Conservation (phyloP, 1,140 invertebrate genomes). For the Drosophila repleta region DNA sequence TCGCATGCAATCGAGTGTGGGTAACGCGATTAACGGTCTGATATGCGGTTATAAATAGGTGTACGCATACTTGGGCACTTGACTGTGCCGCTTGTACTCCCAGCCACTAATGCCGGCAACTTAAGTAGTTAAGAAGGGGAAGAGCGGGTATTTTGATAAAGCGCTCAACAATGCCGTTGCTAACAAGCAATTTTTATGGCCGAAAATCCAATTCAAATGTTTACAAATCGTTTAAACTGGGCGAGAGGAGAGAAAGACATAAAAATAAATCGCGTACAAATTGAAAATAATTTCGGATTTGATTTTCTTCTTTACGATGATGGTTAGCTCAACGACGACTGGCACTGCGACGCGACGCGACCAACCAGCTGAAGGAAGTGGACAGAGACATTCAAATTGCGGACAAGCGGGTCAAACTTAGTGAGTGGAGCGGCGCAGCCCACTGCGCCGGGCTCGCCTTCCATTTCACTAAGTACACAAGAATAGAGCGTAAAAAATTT, state of each 20-base stretch:
- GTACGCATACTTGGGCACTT: constrained; percentile 47
- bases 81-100: constrained; percentile 16
- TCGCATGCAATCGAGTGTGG: constrained; percentile 60
- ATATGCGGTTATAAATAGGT: constrained; percentile 63
- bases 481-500: constrained; percentile 82
- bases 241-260: constrained; percentile 62
- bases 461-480: constrained; percentile 81
- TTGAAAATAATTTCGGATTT: constrained; percentile 84
- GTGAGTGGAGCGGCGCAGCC: constrained; percentile 17
- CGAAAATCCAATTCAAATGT: constrained; percentile 82
- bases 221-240: constrained; percentile 80
- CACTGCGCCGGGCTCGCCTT: constrained; percentile 47
- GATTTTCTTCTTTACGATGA: constrained; percentile 79
- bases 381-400: constrained; percentile 72
- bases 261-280: constrained; percentile 84
- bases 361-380: constrained; percentile 38
- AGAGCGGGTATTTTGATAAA: constrained; percentile 58
- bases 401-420: constrained; percentile 71
- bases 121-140: constrained; percentile 32
- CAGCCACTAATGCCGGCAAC: constrained; percentile 61
- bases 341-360: constrained; percentile 11
- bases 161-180: constrained; percentile 55
- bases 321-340: constrained; percentile 11
- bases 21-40: constrained; percentile 70
- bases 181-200: constrained; percentile 77